Base-by-base conservation (phyloP, 2,113 vertebrate genomes). In the Paracanthobrama guichenoti region DNA sequence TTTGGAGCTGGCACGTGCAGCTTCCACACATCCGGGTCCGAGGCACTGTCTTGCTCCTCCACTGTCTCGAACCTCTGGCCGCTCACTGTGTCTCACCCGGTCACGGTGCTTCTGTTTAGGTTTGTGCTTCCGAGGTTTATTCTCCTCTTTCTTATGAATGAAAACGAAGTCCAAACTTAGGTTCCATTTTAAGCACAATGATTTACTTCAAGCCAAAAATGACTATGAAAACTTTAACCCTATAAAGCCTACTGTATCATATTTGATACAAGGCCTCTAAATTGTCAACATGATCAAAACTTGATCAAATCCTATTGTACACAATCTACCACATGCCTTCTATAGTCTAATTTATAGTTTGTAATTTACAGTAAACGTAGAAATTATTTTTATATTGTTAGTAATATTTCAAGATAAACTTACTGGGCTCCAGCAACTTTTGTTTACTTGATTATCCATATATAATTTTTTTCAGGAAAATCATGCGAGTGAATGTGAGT, bases 51-150 rank as follows among this genome's bases (percentile, higher is more conserved):
- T 93, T 46, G 95, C 88, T 0, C 82, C 91, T 0, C 93, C 81
- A 4, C 92, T 87, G 57, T 96, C 95, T 35, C 94, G 92, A n/a
- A 80, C 5, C 84, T 97, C 94, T 1, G 93, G 72, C 26, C 96
- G 86, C 86, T 98, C 96, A 0, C 90, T 94, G 89, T 96, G 96
- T 81, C 95, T 94, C 82, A 89, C 95, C 48, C 93, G 94, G 88
- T 97, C 96, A 22, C 95, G 95, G 91, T 98, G 97, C 82, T 96
- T 96, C 82, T 97, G 96, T 82, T 97, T 97, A 90, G 97, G 96
- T 26, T 96, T 96, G 92, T 98, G 97, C 53, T 96, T 93, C 46
- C 96, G 96, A 0, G 96, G 95, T 48, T 89, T 89, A 44, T 57
- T 89, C 35, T 89, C 88, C 53, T 98, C 97, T 84, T 98, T 98